Base-by-base conservation (phyloP, 2,113 vertebrate species). In the Xiphorhynchus elegans region DNA sequence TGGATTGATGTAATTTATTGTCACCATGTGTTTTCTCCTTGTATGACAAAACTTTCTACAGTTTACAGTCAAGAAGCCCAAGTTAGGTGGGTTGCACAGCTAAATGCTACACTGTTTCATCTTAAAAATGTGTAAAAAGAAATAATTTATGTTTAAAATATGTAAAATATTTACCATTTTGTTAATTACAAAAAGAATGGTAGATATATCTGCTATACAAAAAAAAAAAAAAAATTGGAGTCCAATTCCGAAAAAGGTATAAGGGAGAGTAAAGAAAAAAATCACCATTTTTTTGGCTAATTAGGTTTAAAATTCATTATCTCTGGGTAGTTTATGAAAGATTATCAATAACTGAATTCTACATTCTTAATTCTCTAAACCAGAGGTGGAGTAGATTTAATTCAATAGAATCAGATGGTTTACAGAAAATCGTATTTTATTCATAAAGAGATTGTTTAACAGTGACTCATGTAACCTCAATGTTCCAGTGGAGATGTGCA, bases 401-500 rank as follows among this genome's bases (percentile, higher is more conserved):
- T 84, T 62, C 19, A 53, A 40, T 4, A 58, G 17, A 66, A 56
- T 75, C 7, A 58, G 3, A 12, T 40, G 2, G 6, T 74, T 62
- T 70, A 35, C 6, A 6, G 8, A 53, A 88, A 94, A 70, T n/a
- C 1, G 49, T 19, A 17, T 42, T 56, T 74, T 14, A 17, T 62
- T 78, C 19, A 24, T 33, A 47, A 69, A 42, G 8, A 50, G 18
- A 16, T 25, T 33, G 10, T 59, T 91, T 70, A 70, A 47, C 20
- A 74, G 16, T 47, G 40, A 20, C 18, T 53, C 7, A 4, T 1
- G 2, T 64, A 77, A 66, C 7, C 8, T 49, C 12, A 59, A 0
- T 66, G 66, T 14, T 59, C 19, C 29, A 47, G 1, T 23, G 23
- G 37, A 69, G 20, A 3, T 58, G 4, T 56, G 87, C 2, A 8